These are phyloP conservation scores for Hypothenemus hampei DNA, from an alignment of 1,140 invertebrate species.

Conservation along the genomic window DNA sequence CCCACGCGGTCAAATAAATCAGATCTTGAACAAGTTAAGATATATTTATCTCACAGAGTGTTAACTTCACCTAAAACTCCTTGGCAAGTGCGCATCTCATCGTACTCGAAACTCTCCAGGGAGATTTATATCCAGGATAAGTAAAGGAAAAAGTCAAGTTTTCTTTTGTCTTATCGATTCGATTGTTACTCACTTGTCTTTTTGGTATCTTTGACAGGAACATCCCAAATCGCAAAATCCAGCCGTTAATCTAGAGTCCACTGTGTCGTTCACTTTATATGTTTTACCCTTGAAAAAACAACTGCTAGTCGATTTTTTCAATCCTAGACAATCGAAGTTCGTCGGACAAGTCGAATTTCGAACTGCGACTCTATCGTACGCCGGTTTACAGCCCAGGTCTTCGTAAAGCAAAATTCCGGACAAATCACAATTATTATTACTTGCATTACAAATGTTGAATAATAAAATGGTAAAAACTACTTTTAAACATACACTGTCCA, in stretches of 20 bases:
- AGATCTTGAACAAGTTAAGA: slow-evolving; percentile 6
- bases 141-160: no score
- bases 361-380: background rate
- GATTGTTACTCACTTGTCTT: slow-evolving; percentile 22
- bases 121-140: no score
- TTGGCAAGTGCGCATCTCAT: no score
- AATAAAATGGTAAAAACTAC: no score
- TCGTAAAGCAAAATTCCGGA: slow-evolving; percentile 26
- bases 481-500: background rate
- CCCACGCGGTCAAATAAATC: slow-evolving; percentile 11
- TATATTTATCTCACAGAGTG: slow-evolving; percentile 17
- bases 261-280: slow-evolving; percentile 20
- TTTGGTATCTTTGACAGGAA: slow-evolving; percentile 19
- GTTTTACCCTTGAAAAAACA: slow-evolving; percentile 24
- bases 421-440: slow-evolving; percentile 16
- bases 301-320: slow-evolving; percentile 13
- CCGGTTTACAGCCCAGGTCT: slow-evolving; percentile 28
- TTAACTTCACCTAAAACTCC: slow-evolving; percentile 15
- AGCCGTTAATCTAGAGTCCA: slow-evolving; percentile 20
- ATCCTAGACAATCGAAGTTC: slow-evolving; percentile 22
- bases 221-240: slow-evolving; percentile 25
- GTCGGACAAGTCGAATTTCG: slow-evolving; percentile 13
- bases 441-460: no score
- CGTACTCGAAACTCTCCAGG: no score
- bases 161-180: no score